Evolutionary conservation across 1,140 invertebrate genomes (phyloP), one percentile per base, ranked within the genome.

Genomic region (Drosophila rhopaloa): DNA sequence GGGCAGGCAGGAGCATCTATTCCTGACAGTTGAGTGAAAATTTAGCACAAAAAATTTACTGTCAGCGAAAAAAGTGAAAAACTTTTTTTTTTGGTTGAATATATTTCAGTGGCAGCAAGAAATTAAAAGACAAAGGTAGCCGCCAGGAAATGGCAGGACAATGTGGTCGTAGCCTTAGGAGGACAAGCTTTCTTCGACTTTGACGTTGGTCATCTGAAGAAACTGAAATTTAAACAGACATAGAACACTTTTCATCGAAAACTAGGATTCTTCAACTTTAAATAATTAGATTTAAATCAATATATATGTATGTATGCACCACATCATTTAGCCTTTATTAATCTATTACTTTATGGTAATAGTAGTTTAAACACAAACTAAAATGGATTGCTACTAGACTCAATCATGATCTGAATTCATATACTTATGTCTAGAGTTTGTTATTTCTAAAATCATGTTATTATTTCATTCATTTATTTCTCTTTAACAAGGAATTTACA

Each of bases 1-100:
- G 27, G n/a, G 41, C 61, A 16, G 29, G 8, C 41, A 55, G 57
- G 37, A 41, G 56, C 74, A 56, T 71, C 46, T 41, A 71, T 72
- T 60, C 38, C 46, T 86, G 83, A 88, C 82, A 88, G 83, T 82
- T 85, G 70, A 67, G 47, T 70, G 79, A 88, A 82, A 82, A 79
- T 86, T 76, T 56, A 82, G 83, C 76, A 76, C 83, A 82, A 79
- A 59, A 88, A 82, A 79, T 76, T 75, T 66, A 66, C 57, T 79
- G 82, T 79, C 79, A 86, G 47, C 70, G 44, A 76, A 66, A 75
- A 65, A 54, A 70, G 60, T 65, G 67, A 40, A 50, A 32, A 27
- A 27, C 67, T 58, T 41, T 40, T 62, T 62, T 62, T 70, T 51
- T 41, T 29, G 14, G 29, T 9, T 13, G 68, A 63, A 75, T 47